A percentile compares a stretch with the other conserved stretches of the same genome.
These are phyloP conservation scores for Pyrocephalus nanus DNA, from an alignment of 2,797 vertebrate genomes.

Conservation along the genomic window DNA sequence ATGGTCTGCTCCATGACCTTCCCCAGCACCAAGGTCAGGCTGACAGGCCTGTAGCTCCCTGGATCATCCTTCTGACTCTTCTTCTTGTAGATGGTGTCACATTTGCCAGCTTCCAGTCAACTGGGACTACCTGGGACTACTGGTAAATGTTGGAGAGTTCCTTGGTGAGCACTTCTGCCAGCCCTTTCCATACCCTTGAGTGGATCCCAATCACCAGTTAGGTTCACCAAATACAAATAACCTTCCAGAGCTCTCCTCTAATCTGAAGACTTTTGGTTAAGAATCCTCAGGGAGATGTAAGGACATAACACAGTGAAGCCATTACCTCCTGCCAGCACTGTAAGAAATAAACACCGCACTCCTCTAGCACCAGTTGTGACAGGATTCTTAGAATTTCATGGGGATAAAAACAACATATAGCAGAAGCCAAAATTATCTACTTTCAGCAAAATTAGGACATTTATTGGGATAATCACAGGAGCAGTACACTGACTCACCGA, in stretches of 20 bases:
- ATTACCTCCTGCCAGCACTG: neutral
- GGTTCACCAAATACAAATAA: neutral
- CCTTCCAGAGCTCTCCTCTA: neutral
- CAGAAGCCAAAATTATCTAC: neutral
- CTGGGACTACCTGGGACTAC: neutral
- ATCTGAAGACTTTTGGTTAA: neutral
- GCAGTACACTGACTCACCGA: slow-evolving; percentile 32
- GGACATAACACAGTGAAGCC: neutral
- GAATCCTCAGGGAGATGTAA: neutral
- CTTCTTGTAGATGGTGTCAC: neutral
- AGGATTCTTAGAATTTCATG: neutral
- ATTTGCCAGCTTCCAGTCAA: neutral
- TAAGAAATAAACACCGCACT: neutral
- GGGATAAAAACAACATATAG: neutral
- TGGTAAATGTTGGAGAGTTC: neutral
- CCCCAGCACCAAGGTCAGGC: neutral
- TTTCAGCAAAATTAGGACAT: neutral
- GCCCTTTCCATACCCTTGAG: neutral
- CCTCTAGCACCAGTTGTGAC: neutral
- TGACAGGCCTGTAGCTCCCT: neutral
- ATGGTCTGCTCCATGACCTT: neutral
- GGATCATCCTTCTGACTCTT: neutral
- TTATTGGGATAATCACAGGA: neutral
- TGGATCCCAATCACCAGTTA: neutral
- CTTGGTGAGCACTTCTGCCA: neutral